phyloP scores from a whole-genome alignment of 2,797 vertebrate genomes.

The Protonibea diacanthus region DNA sequence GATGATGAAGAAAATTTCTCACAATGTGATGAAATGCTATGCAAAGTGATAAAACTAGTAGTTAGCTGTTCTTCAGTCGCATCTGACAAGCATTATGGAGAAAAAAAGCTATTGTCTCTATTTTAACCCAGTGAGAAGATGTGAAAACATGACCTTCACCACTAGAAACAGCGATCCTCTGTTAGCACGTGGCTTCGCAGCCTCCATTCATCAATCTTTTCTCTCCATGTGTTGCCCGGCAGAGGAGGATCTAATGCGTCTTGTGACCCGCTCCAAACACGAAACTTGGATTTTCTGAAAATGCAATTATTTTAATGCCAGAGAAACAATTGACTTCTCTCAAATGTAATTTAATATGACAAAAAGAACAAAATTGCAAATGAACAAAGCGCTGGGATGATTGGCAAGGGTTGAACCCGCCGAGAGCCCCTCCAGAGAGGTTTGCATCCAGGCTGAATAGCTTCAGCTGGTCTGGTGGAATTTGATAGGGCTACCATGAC shows the following conservation, averaged over 20 bases:
- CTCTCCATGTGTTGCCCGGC: conserved; percentile 21
- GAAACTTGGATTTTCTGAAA: conserved; percentile 51
- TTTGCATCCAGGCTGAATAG: conserved; percentile 60
- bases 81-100: background rate
- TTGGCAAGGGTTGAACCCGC: conserved; percentile 54
- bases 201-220: conserved; percentile 13
- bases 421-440: conserved; percentile 46
- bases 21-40: background rate
- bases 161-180: background rate
- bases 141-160: conserved; percentile 21
- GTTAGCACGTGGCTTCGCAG: conserved; percentile 4
- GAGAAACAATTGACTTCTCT: conserved; percentile 65
- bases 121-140: background rate
- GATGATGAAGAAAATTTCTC: background rate
- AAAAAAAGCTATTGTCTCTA: background rate
- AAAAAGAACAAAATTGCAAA: conserved; percentile 72
- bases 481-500: conserved; percentile 66
- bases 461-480: conserved; percentile 61
- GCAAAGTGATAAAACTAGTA: background rate
- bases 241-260: conserved; percentile 18
- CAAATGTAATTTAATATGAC: conserved; percentile 78
- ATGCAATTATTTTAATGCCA: conserved; percentile 67
- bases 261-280: conserved; percentile 24
- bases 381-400: conserved; percentile 58
- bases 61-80: background rate